A percentile compares a stretch with the other conserved stretches of the same genome.
phyloP scores from a whole-genome alignment of 2,888 invertebrate species.

The Eurytoma californica region DNA sequence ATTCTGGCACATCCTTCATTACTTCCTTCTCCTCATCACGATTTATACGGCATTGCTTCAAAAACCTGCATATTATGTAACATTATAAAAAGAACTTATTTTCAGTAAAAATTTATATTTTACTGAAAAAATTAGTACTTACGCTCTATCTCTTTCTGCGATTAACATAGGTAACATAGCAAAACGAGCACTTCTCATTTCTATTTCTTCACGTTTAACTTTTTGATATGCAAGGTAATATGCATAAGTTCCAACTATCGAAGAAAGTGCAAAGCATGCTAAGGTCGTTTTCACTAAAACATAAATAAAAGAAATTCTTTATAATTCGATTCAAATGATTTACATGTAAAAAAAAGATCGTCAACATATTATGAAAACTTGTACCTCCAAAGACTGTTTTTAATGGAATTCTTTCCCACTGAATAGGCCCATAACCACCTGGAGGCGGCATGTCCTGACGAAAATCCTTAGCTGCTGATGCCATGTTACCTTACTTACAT shows the following conservation, averaged over 20 bases:
- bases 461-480: conserved; percentile 72
- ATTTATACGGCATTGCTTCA: conserved; percentile 87
- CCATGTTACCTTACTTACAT: conserved; percentile 62
- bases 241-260: conserved; percentile 78
- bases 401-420: conserved; percentile 79
- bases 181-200: conserved; percentile 85
- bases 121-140: conserved; percentile 61
- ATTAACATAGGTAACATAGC: conserved; percentile 86
- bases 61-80: conserved; percentile 71
- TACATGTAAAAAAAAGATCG: not conserved
- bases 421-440: conserved; percentile 91
- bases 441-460: conserved; percentile 94
- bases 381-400: conserved; percentile 63
- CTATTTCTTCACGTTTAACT: conserved; percentile 79
- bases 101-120: not conserved
- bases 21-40: conserved; percentile 89
- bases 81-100: too few species aligned
- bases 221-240: conserved; percentile 78
- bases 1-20: conserved; percentile 93
- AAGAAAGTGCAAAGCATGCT: conserved; percentile 72
- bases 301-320: conserved; percentile 23
- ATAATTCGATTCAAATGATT: not conserved
- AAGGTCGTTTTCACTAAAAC: conserved; percentile 64
- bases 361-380: not conserved
- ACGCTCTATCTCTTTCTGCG: conserved; percentile 91